Base-by-base conservation (phyloP, 1,140 invertebrate genomes). In the Tigriopus japonicus region DNA sequence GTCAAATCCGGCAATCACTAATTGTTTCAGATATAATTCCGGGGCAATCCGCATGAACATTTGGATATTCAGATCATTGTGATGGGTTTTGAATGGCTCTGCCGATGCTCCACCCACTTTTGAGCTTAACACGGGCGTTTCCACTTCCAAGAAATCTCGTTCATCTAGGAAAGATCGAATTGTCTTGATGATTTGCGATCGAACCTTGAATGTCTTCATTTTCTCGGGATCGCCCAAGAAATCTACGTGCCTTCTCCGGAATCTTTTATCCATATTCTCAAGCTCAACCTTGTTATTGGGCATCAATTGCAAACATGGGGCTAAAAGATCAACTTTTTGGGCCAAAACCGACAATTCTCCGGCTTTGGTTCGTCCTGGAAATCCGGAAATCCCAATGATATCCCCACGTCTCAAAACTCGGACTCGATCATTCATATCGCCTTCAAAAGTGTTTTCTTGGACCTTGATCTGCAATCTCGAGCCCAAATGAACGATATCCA, bases 251-350 rank as follows among this genome's bases (percentile, higher is more conserved):
- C 55, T 23, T 19, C 42, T 40, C 6, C 55, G 23, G 40, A 41
- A 58, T 40, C 40, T 3, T 5, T n/a, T 17, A 6, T 58, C 40
- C 14, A 41, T 10, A 28, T 58, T 42, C 14, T n/a, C n/a, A 3
- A 58, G 6, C 14, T 13, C 55, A 2, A 40, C 42, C 52, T 54
- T 54, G 13, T 54, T 10, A 40, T 17, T 58, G 40, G 96, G 96
- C 64, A 99, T 74, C 88, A 98, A 97, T 68, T 96, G 92, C 9
- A 99, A 75, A 73, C 96, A 98, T 0, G 96, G 96, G 24, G 93
- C 88, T 0, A 99, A 74, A 40, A 98, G 74, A 64, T 81, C 80
- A 19, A 98, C 79, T 66, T 79, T 80, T 60, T 78, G 82, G 2
- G 96, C 92, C 64, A 97, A 78, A 53, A 99, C 82, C 13, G 93